phyloP scores from a whole-genome alignment of 2,113 vertebrate species.

The Neogobius melanostomus region DNA sequence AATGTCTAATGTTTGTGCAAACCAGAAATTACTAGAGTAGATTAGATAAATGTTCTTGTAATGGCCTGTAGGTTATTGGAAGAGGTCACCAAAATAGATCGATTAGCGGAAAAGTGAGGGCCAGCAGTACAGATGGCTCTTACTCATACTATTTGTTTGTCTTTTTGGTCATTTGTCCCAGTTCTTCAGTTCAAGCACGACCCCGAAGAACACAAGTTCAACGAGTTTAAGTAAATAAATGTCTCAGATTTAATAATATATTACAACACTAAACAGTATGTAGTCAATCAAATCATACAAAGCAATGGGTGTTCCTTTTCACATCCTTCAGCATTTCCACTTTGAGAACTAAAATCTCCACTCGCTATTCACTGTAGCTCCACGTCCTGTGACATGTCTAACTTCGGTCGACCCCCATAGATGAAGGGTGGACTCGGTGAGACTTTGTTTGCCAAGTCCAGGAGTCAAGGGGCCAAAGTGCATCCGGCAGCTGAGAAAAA shows the following conservation, averaged over 20 bases:
- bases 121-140: neutral
- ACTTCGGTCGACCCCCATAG: neutral
- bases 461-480: neutral
- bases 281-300: no score
- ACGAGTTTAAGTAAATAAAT: no score
- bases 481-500: constrained; percentile 3
- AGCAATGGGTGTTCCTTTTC: no score
- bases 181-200: neutral
- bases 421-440: neutral
- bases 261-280: no score
- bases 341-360: no score
- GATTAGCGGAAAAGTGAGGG: neutral
- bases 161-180: neutral
- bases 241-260: no score
- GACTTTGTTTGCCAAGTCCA: constrained; percentile 6
- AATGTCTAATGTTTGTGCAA: no score
- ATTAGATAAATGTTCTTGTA: no score
- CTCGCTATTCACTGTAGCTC: neutral
- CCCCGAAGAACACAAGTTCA: no score
- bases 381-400: neutral
- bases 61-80: no score
- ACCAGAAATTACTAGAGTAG: no score
- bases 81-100: neutral
- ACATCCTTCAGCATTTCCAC: no score
- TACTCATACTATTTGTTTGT: neutral